These are phyloP conservation scores for Polypedilum pembai DNA, from an alignment of 1,140 invertebrate genomes.

Conservation along the genomic window DNA sequence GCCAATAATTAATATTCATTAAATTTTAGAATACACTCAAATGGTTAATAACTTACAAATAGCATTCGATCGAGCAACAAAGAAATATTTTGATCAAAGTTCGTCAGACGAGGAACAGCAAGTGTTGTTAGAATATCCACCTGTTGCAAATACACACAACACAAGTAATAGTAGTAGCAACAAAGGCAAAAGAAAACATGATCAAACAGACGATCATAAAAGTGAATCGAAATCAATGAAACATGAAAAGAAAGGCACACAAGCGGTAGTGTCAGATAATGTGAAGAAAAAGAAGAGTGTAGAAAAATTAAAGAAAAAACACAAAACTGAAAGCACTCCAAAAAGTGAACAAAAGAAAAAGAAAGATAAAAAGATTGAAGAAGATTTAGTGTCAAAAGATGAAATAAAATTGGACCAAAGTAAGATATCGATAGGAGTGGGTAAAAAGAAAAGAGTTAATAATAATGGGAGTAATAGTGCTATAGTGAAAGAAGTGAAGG, in stretches of 20 bases:
- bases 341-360: slow-evolving; percentile 32
- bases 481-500: background rate
- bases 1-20: slow-evolving; percentile 30
- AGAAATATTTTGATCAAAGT: slow-evolving; percentile 70
- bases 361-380: slow-evolving; percentile 31
- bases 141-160: slow-evolving; percentile 41
- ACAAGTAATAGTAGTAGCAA: slow-evolving; percentile 36
- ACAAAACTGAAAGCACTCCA: slow-evolving; percentile 33
- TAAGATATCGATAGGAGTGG: no score
- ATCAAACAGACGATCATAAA: slow-evolving; percentile 34
- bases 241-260: slow-evolving; percentile 34
- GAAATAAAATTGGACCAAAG: no score
- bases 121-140: slow-evolving; percentile 56
- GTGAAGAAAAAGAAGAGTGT: slow-evolving; percentile 42
- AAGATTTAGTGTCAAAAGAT: background rate
- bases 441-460: no score
- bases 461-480: no score
- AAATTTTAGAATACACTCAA: slow-evolving; percentile 70
- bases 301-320: slow-evolving; percentile 41
- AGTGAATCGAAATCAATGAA: slow-evolving; percentile 31
- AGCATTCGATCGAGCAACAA: slow-evolving; percentile 68
- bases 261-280: slow-evolving; percentile 40
- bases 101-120: slow-evolving; percentile 70
- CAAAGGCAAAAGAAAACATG: slow-evolving; percentile 44
- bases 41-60: slow-evolving; percentile 77